These are phyloP conservation scores for Lepidothrix coronata DNA, from an alignment of 2,113 vertebrate species.

Conservation along the genomic window DNA sequence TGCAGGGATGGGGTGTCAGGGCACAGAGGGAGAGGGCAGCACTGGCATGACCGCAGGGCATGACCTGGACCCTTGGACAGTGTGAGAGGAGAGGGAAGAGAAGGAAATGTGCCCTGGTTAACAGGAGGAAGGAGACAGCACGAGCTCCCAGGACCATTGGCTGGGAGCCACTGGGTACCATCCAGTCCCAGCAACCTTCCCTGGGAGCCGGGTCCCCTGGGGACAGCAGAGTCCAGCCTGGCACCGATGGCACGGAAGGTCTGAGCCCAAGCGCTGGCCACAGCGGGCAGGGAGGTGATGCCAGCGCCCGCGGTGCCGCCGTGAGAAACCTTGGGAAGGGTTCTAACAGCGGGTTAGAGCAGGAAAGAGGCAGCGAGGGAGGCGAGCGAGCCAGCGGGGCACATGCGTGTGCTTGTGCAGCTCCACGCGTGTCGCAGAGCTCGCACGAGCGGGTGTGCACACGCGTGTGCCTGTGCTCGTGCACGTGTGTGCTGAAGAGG, in stretches of 20 bases:
- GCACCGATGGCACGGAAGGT: accelerated
- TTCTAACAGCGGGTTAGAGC: neutral
- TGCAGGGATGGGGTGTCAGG: accelerated
- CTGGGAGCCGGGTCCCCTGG: neutral
- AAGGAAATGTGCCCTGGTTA: neutral
- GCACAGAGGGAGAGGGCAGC: neutral
- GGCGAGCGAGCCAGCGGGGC: accelerated
- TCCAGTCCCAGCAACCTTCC: neutral
- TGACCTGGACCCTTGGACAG: neutral
- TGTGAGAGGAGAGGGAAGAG: neutral
- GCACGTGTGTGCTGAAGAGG: neutral
- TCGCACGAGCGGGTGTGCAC: accelerated
- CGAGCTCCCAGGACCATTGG: accelerated
- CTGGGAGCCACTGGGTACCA: neutral
- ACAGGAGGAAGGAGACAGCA: neutral
- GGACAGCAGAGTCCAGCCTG: neutral
- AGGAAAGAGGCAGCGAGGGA: neutral
- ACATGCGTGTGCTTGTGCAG: accelerated
- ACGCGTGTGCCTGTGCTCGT: accelerated
- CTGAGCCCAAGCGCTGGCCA: neutral
- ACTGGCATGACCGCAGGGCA: accelerated
- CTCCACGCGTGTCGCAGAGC: accelerated
- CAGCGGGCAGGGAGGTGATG: accelerated
- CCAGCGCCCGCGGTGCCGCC: neutral
- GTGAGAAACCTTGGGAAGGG: neutral